phyloP scores from a whole-genome alignment of 2,797 vertebrate species.

The Holocentrus rufus region DNA sequence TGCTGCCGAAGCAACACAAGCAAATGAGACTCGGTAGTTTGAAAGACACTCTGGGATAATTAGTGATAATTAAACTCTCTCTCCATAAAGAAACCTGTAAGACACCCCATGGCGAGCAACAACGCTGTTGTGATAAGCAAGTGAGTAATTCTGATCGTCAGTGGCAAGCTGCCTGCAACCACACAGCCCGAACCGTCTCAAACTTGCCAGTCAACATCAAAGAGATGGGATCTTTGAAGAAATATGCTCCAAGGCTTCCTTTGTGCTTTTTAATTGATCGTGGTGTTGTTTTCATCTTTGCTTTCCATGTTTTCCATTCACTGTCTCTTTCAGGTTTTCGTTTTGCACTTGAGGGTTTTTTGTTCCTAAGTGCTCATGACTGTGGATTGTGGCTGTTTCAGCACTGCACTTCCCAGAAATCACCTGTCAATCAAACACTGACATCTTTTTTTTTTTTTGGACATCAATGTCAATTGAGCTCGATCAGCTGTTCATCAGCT shows the following conservation, averaged over 20 bases:
- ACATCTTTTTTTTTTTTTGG: no score
- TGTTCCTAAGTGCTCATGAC: no score
- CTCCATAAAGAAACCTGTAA: background rate
- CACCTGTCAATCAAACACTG: no score
- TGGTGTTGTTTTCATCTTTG: background rate
- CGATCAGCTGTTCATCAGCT: no score
- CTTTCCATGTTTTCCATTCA: background rate
- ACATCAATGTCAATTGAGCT: no score
- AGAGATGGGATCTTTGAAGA: background rate
- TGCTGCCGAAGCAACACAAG: slow-evolving; percentile 4
- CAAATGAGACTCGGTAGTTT: background rate
- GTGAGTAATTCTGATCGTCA: slow-evolving; percentile 26
- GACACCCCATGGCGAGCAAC: background rate
- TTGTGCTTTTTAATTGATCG: background rate
- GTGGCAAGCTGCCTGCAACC: background rate
- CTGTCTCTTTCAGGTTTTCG: background rate
- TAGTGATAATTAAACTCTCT: no score
- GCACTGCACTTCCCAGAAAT: no score
- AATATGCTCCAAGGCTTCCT: background rate
- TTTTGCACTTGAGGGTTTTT: background rate
- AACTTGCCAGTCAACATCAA: slow-evolving; percentile 35
- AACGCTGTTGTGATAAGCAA: background rate
- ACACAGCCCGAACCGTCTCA: slow-evolving; percentile 19
- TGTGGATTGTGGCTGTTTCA: no score
- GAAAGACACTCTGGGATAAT: background rate